Evolutionary conservation across 53 echinoderm and acorn worm genomes (phyloP).

Genomic region (Patiria pectinifera): DNA sequence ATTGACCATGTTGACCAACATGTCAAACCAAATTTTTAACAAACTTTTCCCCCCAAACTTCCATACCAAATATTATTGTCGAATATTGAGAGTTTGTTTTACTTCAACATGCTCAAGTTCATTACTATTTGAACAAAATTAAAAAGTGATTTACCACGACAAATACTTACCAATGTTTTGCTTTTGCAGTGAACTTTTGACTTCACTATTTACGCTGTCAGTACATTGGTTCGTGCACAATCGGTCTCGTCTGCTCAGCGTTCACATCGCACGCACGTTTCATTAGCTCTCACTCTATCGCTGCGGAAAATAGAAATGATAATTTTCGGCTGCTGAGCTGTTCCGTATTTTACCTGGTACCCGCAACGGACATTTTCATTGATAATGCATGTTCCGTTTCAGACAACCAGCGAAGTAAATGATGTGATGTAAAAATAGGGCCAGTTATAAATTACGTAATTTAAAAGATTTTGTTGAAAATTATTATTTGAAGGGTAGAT

Average conservation of each 20-base stretch:
- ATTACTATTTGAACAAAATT: not conserved
- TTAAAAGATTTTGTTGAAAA: not conserved
- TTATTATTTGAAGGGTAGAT: not conserved
- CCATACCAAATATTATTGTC: no score
- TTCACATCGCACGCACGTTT: not conserved
- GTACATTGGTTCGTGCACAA: not conserved
- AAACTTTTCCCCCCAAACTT: no score
- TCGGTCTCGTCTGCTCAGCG: constrained; percentile 19
- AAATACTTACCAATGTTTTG: not conserved
- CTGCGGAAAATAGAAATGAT: constrained; percentile 5
- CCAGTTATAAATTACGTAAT: not conserved
- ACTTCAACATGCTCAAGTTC: not conserved
- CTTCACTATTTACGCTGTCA: not conserved
- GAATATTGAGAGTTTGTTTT: no score
- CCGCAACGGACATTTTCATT: not conserved
- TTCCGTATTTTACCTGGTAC: not conserved
- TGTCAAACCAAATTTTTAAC: no score
- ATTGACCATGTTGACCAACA: no score
- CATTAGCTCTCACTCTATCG: not conserved
- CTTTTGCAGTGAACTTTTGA: not conserved
- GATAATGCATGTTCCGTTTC: not conserved
- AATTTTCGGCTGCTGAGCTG: not conserved
- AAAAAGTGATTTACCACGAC: not conserved
- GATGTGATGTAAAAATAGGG: not conserved
- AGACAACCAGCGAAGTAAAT: not conserved